Evolutionary conservation across 2,113 vertebrate genomes (phyloP).

Genomic region (Pandion haliaetus): DNA sequence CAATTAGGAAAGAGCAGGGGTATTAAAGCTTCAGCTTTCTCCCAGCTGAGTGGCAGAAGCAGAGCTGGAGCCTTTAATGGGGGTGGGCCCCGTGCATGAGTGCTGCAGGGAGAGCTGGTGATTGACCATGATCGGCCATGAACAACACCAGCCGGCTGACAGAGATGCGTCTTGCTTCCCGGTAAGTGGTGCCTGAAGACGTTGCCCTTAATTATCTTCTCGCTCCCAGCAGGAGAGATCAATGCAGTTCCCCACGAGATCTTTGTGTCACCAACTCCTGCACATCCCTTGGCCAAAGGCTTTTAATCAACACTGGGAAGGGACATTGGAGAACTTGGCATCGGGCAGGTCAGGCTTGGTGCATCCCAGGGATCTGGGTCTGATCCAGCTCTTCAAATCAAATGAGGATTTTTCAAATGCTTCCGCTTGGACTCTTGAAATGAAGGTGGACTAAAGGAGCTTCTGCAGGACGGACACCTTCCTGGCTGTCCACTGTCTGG

Average conservation of each 20-base stretch:
- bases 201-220: not conserved
- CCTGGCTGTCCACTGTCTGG: not conserved
- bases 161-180: not conserved
- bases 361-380: not conserved
- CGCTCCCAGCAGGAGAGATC: not conserved
- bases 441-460: not conserved
- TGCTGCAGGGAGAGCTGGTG: no score
- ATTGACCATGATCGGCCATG: rapidly evolving
- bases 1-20: not conserved
- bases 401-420: not conserved
- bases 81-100: rapidly evolving
- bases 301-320: not conserved
- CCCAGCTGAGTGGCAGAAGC: not conserved
- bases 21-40: not conserved
- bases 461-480: not conserved
- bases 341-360: no score
- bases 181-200: not conserved
- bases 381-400: not conserved
- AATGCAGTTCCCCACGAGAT: not conserved
- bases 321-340: not conserved
- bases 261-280: not conserved
- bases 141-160: no score
- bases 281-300: not conserved
- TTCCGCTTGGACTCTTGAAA: not conserved
- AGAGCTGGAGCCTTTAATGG: not conserved